Conservation (phyloP, 2,888 invertebrate genomes). For the Tenthredo mesomela region DNA sequence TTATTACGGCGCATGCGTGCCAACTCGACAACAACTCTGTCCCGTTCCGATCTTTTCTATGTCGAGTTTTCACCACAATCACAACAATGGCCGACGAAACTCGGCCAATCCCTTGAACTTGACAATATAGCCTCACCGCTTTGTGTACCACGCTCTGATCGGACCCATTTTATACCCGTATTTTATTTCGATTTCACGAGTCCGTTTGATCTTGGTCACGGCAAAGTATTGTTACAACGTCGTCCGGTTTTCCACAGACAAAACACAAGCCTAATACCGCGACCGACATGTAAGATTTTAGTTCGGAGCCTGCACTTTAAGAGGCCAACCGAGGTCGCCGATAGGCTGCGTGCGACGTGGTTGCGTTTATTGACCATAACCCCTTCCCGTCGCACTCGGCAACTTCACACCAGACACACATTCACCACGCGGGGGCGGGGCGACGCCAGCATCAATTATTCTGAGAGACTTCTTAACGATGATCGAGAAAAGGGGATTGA, state of each 20-base stretch:
- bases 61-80: conserved; percentile 66
- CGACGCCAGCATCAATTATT: neutral
- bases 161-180: conserved; percentile 59
- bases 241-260: conserved; percentile 63
- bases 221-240: conserved; percentile 55
- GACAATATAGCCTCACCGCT: conserved; percentile 57
- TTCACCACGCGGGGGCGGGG: neutral
- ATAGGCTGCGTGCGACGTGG: conserved; percentile 76
- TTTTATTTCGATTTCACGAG: conserved; percentile 51
- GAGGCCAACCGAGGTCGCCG: conserved; percentile 74
- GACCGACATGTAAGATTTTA: conserved; percentile 75
- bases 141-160: conserved; percentile 33
- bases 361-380: conserved; percentile 78
- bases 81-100: conserved; percentile 75
- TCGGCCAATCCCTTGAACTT: conserved; percentile 69
- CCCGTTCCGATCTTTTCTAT: conserved; percentile 48
- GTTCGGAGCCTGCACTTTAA: conserved; percentile 72
- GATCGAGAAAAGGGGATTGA: neutral
- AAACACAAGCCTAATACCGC: conserved; percentile 69
- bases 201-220: conserved; percentile 35
- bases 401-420: conserved; percentile 38
- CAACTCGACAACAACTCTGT: conserved; percentile 71
- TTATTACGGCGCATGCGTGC: conserved; percentile 68
- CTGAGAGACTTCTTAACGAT: neutral
- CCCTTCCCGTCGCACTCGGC: conserved; percentile 71